Conservation (phyloP, 1,140 invertebrate genomes). For the Hestina assimilis region DNA sequence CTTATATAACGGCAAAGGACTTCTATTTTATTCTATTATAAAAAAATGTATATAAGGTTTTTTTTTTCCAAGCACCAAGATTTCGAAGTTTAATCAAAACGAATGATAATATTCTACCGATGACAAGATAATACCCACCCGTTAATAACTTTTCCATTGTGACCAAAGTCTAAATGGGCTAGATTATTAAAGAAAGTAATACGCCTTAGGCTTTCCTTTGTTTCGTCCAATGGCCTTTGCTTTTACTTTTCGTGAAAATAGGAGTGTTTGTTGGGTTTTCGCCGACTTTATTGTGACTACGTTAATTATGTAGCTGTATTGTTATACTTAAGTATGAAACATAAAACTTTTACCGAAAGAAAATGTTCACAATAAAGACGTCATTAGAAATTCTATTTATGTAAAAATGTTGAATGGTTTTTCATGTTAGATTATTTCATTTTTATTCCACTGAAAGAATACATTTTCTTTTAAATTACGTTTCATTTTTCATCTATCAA, state of each 20-base stretch:
- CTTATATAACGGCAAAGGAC: too few species aligned
- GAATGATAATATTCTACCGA: conserved; percentile 9
- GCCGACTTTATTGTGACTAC: conserved; percentile 7
- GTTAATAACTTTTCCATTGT: conserved; percentile 13
- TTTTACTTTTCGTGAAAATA: conserved; percentile 14
- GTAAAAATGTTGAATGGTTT: conserved; percentile 2
- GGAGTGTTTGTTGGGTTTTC: conserved; percentile 3
- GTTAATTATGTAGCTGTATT: conserved; percentile 5
- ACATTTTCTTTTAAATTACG: conserved; percentile 1
- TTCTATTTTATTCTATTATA: too few species aligned
- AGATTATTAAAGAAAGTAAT: conserved; percentile 20
- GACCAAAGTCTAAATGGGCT: conserved; percentile 12
- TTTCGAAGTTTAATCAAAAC: background rate
- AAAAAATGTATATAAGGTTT: too few species aligned
- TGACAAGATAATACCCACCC: conserved; percentile 6
- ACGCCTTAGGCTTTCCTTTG: conserved; percentile 8
- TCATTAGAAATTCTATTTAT: conserved; percentile 4
- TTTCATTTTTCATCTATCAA: background rate
- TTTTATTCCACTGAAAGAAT: background rate
- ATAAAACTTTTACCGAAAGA: too few species aligned
- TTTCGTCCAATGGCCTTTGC: conserved; percentile 12
- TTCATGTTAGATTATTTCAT: background rate
- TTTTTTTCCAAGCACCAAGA: background rate
- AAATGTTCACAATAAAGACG: too few species aligned
- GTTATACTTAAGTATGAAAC: too few species aligned